Conservation (phyloP, 2,797 vertebrate species). For the Ptychadena robeensis region DNA sequence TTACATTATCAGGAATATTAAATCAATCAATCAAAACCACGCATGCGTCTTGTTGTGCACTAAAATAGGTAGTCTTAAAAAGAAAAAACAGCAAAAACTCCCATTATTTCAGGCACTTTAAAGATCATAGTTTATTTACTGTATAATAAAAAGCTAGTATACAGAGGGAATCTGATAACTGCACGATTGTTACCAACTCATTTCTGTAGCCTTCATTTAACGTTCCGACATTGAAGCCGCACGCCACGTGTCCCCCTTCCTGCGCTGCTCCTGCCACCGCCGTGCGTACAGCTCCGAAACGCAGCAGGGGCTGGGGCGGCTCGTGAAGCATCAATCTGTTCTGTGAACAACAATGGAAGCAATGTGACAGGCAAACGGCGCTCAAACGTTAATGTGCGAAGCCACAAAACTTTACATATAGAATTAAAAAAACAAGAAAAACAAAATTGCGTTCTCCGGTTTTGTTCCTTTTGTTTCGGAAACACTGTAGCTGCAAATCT, state of each 20-base stretch:
- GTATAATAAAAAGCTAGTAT: slow-evolving; percentile 94
- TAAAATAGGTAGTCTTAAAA: too few relatives aligned
- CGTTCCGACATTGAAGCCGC: slow-evolving; percentile 13
- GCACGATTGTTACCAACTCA: slow-evolving; percentile 84
- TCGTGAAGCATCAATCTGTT: slow-evolving; percentile 65
- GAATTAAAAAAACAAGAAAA: slow-evolving; percentile 70
- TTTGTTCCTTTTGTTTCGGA: slow-evolving; percentile 58
- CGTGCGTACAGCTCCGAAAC: background rate
- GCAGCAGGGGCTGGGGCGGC: slow-evolving; percentile 7
- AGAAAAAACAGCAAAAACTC: slow-evolving; percentile 70
- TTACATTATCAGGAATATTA: too few relatives aligned
- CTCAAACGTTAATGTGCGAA: slow-evolving; percentile 70
- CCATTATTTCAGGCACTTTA: slow-evolving; percentile 94
- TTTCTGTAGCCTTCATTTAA: slow-evolving; percentile 75
- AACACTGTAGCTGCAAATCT: slow-evolving; percentile 67
- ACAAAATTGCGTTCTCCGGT: slow-evolving; percentile 61
- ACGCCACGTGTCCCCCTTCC: background rate
- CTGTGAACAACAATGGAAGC: slow-evolving; percentile 74
- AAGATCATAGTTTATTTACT: slow-evolving; percentile 95
- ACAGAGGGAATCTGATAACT: slow-evolving; percentile 89
- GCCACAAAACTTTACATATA: slow-evolving; percentile 70
- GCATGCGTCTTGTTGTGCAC: too few relatives aligned
- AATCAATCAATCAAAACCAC: too few relatives aligned
- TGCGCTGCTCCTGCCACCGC: slow-evolving; percentile 13
- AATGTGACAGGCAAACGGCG: slow-evolving; percentile 69